Evolutionary conservation across 2,113 vertebrate species (phyloP).

Genomic region (Callospermophilus lateralis): DNA sequence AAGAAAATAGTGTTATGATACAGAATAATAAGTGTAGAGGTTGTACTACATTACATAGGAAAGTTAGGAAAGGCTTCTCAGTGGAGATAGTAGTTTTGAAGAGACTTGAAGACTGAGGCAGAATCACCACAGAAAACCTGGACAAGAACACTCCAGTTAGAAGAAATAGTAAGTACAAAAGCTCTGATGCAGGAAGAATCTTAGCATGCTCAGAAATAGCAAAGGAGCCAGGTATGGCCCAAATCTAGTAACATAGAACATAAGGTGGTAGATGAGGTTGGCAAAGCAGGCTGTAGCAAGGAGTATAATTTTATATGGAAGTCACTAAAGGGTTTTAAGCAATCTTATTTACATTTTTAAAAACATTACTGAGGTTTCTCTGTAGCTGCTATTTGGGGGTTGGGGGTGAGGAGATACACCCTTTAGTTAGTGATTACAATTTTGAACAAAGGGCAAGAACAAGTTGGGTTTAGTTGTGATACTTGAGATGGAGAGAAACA

Average conservation of each 20-base stretch:
- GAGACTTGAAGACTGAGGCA: neutral
- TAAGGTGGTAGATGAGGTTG: neutral
- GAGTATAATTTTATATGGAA: neutral
- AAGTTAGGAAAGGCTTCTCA: neutral
- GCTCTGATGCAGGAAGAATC: neutral
- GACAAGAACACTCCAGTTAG: neutral
- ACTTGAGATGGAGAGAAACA: neutral
- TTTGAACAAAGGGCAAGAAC: neutral
- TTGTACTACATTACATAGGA: neutral
- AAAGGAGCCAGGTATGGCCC: neutral
- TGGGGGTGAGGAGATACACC: neutral
- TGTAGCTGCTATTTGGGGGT: neutral
- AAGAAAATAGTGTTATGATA: neutral
- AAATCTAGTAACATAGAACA: neutral
- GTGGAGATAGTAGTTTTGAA: neutral
- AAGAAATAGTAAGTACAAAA: slow-evolving; percentile 34
- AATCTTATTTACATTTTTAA: neutral
- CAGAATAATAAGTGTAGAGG: neutral
- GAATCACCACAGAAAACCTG: neutral
- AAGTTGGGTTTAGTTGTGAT: neutral
- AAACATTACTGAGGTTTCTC: neutral
- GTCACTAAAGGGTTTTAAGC: neutral
- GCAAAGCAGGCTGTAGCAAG: neutral
- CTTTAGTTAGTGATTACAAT: neutral
- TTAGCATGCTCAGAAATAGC: neutral